phyloP scores from a whole-genome alignment of 2,113 vertebrate species.

The Henicopernis longicauda region DNA sequence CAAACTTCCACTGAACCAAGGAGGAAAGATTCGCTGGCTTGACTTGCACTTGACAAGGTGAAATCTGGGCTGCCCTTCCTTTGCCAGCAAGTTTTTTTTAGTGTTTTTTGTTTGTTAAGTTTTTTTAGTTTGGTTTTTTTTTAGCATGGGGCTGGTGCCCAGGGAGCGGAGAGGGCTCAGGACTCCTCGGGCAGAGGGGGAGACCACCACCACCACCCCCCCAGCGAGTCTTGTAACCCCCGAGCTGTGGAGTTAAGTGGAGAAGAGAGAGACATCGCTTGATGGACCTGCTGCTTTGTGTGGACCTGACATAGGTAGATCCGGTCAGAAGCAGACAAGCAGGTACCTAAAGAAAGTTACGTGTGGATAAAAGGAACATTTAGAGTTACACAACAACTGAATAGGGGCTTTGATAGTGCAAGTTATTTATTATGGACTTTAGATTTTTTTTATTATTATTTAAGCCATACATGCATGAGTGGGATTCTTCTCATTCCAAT shows the following conservation, averaged over 20 bases:
- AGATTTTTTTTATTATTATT: background rate
- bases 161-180: background rate
- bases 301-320: background rate
- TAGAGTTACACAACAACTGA: background rate
- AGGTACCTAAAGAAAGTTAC: background rate
- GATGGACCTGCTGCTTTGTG: background rate
- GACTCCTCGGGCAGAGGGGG: background rate
- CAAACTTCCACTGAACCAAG: background rate
- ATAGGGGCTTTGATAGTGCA: background rate
- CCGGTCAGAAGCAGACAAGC: background rate
- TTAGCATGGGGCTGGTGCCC: background rate
- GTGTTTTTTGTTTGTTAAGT: background rate
- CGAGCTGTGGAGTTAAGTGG: background rate
- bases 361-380: background rate
- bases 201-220: fast-evolving
- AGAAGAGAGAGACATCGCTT: background rate
- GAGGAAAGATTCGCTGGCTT: background rate
- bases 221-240: background rate
- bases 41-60: background rate
- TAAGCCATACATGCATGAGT: background rate
- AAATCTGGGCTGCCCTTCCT: background rate
- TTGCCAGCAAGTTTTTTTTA: background rate
- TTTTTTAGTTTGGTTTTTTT: background rate
- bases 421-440: background rate
- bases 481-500: background rate